Percentiles rank a stretch among this genome's conserved stretches.
These are phyloP conservation scores for Cephalopterus ornatus DNA, from an alignment of 2,113 vertebrate genomes.

Conservation along the genomic window DNA sequence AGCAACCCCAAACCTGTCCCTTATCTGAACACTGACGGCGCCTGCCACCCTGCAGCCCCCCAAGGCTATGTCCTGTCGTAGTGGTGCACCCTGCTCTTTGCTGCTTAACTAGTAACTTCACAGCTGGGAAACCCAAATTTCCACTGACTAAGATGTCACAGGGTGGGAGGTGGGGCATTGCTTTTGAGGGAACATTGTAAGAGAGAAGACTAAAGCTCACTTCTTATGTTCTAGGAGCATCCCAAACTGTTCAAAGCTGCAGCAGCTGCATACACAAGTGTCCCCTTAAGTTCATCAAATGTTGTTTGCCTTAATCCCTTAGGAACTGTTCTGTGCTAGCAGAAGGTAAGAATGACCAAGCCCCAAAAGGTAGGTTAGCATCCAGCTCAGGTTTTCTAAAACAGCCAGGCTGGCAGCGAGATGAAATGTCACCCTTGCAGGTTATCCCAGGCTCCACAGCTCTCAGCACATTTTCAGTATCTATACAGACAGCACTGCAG, in stretches of 20 bases:
- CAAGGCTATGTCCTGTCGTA: not conserved
- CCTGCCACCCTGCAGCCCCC: not conserved
- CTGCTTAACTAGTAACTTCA: not conserved
- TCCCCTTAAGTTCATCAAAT: not conserved
- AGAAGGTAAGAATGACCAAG: not conserved
- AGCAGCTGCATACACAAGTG: not conserved
- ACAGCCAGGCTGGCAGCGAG: not conserved
- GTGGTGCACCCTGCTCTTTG: not conserved
- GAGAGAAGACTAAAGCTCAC: not conserved
- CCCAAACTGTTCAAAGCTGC: not conserved
- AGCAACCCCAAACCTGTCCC: not conserved
- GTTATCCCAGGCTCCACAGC: not conserved
- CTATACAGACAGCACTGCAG: not conserved
- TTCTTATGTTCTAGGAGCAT: not conserved
- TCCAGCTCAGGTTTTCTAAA: not conserved
- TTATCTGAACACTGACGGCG: no score
- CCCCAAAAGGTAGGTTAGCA: not conserved
- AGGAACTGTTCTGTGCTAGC: not conserved
- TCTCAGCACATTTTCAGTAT: not conserved
- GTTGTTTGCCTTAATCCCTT: not conserved
- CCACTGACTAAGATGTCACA: not conserved
- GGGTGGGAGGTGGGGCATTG: rapidly evolving
- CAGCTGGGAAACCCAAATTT: not conserved
- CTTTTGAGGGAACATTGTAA: not conserved
- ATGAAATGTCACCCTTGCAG: not conserved